phyloP scores from a whole-genome alignment of 1,140 invertebrate species.

The Zaprionus ornatus region DNA sequence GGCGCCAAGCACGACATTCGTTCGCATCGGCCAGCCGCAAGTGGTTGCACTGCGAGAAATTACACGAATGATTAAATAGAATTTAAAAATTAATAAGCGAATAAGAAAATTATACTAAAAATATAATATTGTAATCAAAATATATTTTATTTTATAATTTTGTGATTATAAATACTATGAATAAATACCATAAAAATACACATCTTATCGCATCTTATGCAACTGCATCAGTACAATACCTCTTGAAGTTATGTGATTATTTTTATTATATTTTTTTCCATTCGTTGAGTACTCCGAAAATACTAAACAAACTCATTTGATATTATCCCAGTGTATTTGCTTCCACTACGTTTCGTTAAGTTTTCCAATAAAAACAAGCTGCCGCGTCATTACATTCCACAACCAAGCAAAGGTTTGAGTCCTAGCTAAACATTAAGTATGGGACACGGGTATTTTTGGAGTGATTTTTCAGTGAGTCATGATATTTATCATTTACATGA shows the following conservation, averaged over 20 bases:
- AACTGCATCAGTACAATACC: too few species aligned
- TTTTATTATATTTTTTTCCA: background rate
- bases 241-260: too few species aligned
- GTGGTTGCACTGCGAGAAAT: conserved; percentile 26
- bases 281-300: background rate
- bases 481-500: conserved; percentile 1
- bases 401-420: conserved; percentile 21
- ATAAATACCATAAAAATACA: too few species aligned
- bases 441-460: conserved; percentile 5
- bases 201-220: too few species aligned
- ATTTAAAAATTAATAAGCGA: too few species aligned
- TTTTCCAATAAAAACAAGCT: background rate
- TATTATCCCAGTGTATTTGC: background rate
- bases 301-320: background rate
- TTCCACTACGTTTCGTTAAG: background rate
- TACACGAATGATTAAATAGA: too few species aligned
- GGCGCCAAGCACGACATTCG: background rate
- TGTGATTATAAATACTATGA: too few species aligned
- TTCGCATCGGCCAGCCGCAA: conserved; percentile 11
- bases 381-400: background rate
- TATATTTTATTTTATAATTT: too few species aligned
- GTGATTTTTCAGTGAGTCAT: conserved; percentile 20
- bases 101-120: too few species aligned
- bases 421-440: conserved; percentile 6
- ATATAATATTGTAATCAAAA: too few species aligned